Conservation (phyloP, 2,797 vertebrate genomes). For the Steatocranus sp. region DNA sequence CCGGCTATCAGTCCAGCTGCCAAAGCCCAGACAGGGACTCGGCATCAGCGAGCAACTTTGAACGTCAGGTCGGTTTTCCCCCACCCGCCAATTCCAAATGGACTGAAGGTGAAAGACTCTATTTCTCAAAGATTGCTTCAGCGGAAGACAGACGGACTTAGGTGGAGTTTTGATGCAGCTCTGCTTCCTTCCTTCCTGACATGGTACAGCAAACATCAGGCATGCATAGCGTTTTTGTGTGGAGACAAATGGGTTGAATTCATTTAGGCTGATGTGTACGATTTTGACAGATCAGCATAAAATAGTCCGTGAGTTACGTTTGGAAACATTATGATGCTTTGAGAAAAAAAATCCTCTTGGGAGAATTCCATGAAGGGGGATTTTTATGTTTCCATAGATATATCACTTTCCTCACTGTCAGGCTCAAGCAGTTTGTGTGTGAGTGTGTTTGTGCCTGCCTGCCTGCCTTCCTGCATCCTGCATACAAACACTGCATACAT, state of each 20-base stretch:
- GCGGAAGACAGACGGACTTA: conserved; percentile 23
- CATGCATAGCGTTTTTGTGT: neutral
- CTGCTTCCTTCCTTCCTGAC: conserved; percentile 14
- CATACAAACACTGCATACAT: conserved; percentile 36
- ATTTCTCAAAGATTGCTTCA: conserved; percentile 50
- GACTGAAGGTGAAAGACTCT: conserved; percentile 67
- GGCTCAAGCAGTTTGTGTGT: neutral
- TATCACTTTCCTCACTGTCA: conserved; percentile 18
- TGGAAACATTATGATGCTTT: neutral
- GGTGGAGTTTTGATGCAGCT: neutral
- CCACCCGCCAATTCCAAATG: conserved; percentile 40
- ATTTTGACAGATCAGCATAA: neutral
- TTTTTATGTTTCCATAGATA: conserved; percentile 16
- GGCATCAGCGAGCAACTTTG: conserved; percentile 54
- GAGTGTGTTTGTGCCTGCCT: neutral
- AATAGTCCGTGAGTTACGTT: neutral
- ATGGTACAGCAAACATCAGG: conserved; percentile 19
- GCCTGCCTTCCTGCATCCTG: conserved; percentile 17
- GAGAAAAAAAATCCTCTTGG: neutral
- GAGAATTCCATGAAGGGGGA: neutral
- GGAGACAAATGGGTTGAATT: neutral
- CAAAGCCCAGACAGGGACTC: conserved; percentile 66
- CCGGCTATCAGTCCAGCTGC: conserved; percentile 73
- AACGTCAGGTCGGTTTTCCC: conserved; percentile 43
- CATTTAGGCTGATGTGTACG: neutral